These are phyloP conservation scores for Lasiurus borealis DNA, from an alignment of 2,113 vertebrate genomes.

Conservation along the genomic window DNA sequence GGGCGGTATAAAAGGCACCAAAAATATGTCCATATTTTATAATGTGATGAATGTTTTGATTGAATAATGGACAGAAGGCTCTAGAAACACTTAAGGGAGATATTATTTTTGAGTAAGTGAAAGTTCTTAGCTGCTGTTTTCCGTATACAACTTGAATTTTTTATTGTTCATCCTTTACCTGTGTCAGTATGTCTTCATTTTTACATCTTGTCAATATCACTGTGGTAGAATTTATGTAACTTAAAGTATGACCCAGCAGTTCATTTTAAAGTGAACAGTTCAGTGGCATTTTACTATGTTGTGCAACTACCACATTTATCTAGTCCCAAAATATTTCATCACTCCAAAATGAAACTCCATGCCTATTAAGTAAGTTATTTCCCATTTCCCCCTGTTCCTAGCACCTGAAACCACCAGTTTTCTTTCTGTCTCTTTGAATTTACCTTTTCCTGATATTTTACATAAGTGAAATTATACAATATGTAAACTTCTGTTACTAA, in stretches of 20 bases:
- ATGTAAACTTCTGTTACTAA: not conserved
- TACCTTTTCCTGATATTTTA: conserved; percentile 2
- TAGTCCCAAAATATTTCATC: not conserved
- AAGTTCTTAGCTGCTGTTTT: conserved; percentile 26
- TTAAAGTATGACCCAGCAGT: not conserved
- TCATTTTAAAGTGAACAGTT: conserved; percentile 6
- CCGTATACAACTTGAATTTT: not conserved
- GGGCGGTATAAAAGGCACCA: not conserved
- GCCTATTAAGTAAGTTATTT: not conserved
- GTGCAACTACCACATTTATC: not conserved
- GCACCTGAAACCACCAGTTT: not conserved
- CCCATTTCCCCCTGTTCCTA: not conserved
- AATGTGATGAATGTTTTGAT: not conserved
- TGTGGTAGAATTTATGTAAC: not conserved
- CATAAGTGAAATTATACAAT: conserved; percentile 10
- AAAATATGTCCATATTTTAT: not conserved
- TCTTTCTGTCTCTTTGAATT: not conserved
- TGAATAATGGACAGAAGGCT: not conserved
- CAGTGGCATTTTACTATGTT: not conserved
- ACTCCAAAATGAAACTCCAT: not conserved
- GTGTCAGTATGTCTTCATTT: conserved; percentile 11
- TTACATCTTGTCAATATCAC: not conserved
- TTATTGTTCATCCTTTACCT: not conserved
- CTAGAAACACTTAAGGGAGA: not conserved
- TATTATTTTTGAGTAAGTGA: conserved; percentile 27